Percentiles rank a stretch among this genome's conserved stretches.
phyloP scores from a whole-genome alignment of 37 sponge, comb jelly and placozoan species.

The Crambe crambe region DNA sequence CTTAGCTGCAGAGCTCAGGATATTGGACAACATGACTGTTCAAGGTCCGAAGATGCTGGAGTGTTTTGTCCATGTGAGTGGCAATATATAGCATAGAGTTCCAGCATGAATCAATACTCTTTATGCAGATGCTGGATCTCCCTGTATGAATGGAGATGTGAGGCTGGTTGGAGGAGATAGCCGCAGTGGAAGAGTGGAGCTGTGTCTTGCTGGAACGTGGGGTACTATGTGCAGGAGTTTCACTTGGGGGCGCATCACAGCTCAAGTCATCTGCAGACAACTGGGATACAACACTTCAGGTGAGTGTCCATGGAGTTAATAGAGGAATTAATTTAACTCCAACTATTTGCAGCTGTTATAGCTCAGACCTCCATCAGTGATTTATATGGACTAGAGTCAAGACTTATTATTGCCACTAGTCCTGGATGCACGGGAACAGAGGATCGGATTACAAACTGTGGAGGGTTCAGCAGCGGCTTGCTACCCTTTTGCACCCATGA shows the following conservation, averaged over 20 bases:
- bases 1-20: conserved; percentile 23
- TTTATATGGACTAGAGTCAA: conserved; percentile 7
- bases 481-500: conserved; percentile 12
- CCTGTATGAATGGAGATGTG: conserved; percentile 21
- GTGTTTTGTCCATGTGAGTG: conserved; percentile 40
- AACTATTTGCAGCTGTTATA: neutral
- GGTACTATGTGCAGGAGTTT: conserved; percentile 36
- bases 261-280: conserved; percentile 31
- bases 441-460: conserved; percentile 27
- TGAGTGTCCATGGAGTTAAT: too few relatives aligned
- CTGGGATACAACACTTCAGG: conserved; percentile 18
- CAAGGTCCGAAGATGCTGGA: conserved; percentile 29
- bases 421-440: conserved; percentile 46
- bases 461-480: neutral
- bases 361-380: neutral
- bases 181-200: conserved; percentile 15
- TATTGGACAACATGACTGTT: conserved; percentile 20
- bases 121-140: conserved; percentile 14
- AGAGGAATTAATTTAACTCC: neutral
- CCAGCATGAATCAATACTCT: neutral
- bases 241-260: conserved; percentile 19
- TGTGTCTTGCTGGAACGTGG: conserved; percentile 30
- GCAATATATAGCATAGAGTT: neutral
- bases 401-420: conserved; percentile 19
- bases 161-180: neutral